Evolutionary conservation across 2,113 vertebrate species (phyloP).

Genomic region (Tinamus guttatus): DNA sequence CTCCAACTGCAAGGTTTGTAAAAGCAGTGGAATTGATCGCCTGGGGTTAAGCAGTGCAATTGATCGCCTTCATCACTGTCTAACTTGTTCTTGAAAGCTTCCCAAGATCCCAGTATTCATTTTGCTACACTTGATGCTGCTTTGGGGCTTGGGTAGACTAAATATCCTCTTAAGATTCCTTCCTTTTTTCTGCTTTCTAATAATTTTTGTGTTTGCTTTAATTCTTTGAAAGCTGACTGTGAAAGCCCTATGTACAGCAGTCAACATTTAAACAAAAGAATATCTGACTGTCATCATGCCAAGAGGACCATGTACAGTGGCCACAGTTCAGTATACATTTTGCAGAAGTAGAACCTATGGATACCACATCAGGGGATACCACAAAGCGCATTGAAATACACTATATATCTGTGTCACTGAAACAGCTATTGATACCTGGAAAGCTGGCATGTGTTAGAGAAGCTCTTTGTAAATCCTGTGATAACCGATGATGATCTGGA

Average conservation of each 20-base stretch:
- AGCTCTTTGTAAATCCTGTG: neutral
- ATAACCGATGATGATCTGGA: neutral
- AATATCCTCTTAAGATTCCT: neutral
- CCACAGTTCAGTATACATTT: neutral
- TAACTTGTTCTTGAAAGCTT: constrained; percentile 12
- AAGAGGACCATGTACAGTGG: neutral
- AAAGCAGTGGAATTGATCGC: constrained; percentile 32
- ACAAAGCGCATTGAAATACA: neutral
- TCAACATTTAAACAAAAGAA: neutral
- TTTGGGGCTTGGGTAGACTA: neutral
- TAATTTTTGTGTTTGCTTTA: neutral
- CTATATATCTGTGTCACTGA: neutral
- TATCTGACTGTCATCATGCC: neutral
- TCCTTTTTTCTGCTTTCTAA: neutral
- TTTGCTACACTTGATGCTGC: neutral
- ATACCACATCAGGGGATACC: neutral
- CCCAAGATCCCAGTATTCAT: neutral
- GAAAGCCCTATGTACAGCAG: neutral
- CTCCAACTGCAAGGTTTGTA: neutral
- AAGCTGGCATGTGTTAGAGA: neutral
- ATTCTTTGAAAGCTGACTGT: neutral
- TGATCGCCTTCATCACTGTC: constrained; percentile 4
- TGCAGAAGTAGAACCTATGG: neutral
- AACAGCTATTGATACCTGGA: neutral
- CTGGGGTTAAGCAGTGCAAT: constrained; percentile 34